Evolutionary conservation across 2,888 invertebrate species (phyloP).

Genomic region (Mystacides longicornis): DNA sequence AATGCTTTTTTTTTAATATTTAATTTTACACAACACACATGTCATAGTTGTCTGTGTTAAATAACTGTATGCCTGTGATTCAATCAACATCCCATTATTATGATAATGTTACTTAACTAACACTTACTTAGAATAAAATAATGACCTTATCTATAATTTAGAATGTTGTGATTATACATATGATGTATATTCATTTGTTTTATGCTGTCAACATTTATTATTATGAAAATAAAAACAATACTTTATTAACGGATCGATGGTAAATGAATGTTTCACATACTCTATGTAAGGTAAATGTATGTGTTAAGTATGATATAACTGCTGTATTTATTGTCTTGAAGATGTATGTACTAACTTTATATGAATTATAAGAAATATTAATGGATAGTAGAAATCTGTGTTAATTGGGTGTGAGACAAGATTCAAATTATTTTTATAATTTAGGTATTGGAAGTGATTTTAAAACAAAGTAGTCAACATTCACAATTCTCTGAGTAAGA

Average conservation of each 20-base stretch:
- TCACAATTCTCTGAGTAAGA: conserved; percentile 2
- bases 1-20: conserved; percentile 33
- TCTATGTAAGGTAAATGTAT: not conserved
- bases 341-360: conserved; percentile 1
- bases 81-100: conserved; percentile 50
- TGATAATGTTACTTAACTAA: not conserved
- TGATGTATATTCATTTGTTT: not conserved
- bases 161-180: not conserved
- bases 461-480: not conserved
- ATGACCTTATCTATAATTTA: too few relatives aligned
- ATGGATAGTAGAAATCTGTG: not conserved
- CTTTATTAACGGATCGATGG: conserved; percentile 18
- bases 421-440: conserved; percentile 2
- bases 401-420: not conserved
- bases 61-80: conserved; percentile 53
- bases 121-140: not conserved
- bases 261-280: conserved; percentile 13
- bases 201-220: conserved; percentile 6
- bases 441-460: conserved; percentile 2
- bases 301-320: not conserved
- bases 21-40: conserved; percentile 37
- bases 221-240: conserved; percentile 17
- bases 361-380: too few relatives aligned
- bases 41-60: conserved; percentile 48
- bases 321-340: not conserved